phyloP scores from a whole-genome alignment of 2,113 vertebrate genomes.

The Oxyruncus cristatus region DNA sequence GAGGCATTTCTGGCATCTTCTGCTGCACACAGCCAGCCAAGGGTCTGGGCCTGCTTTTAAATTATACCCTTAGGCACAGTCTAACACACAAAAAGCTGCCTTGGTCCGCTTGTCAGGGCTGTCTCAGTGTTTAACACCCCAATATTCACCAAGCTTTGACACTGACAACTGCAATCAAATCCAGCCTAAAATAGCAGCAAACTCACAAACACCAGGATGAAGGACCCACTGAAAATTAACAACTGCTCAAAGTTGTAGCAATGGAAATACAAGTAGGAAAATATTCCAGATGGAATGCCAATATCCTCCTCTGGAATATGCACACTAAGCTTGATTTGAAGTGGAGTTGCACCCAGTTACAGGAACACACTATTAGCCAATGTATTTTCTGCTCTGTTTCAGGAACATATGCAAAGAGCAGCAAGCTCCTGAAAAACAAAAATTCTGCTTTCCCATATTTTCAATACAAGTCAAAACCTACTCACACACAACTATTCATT shows the following conservation, averaged over 20 bases:
- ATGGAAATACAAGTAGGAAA: background rate
- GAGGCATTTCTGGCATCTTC: slow-evolving; percentile 12
- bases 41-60: background rate
- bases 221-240: background rate
- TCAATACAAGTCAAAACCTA: background rate
- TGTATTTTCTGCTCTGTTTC: background rate
- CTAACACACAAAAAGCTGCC: background rate
- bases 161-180: background rate
- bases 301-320: background rate
- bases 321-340: background rate
- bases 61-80: background rate
- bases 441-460: background rate
- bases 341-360: background rate
- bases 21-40: background rate
- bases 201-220: background rate
- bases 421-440: background rate
- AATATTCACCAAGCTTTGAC: background rate
- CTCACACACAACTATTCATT: background rate
- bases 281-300: background rate
- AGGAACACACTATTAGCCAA: background rate
- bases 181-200: background rate
- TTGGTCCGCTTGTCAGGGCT: background rate
- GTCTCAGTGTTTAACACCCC: background rate
- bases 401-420: background rate
- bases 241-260: background rate